Evolutionary conservation across 1,140 invertebrate genomes (phyloP).

Genomic region (Macrotrachela quadricornifera): DNA sequence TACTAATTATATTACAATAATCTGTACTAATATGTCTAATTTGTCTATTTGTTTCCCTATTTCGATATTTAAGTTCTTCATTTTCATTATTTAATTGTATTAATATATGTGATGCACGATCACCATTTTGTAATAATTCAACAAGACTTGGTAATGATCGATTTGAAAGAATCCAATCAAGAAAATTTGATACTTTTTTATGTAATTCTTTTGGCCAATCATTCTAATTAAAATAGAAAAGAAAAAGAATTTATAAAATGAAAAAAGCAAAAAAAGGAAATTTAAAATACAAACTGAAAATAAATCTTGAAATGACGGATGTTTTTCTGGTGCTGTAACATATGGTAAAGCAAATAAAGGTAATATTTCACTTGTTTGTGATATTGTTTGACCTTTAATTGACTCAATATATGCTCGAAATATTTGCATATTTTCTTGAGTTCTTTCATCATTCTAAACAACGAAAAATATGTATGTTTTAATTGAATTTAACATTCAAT

Average conservation of each 20-base stretch:
- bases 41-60: constrained; percentile 5
- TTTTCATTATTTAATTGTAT: background rate
- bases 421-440: too few relatives aligned
- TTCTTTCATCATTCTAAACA: too few relatives aligned
- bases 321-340: constrained; percentile 34
- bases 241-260: too few relatives aligned
- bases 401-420: too few relatives aligned
- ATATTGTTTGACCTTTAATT: too few relatives aligned
- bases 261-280: constrained; percentile 7
- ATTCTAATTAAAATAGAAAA: too few relatives aligned
- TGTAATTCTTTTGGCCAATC: too few relatives aligned
- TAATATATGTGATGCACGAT: background rate
- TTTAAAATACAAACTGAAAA: constrained; percentile 29
- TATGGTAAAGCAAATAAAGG: constrained; percentile 39
- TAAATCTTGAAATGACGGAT: constrained; percentile 35
- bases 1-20: constrained; percentile 2
- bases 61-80: constrained; percentile 1
- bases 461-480: too few relatives aligned
- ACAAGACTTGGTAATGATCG: too few relatives aligned
- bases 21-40: background rate
- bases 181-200: background rate
- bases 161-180: too few relatives aligned
- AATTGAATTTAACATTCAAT: too few relatives aligned
- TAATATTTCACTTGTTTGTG: constrained; percentile 34
- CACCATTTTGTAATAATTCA: too few relatives aligned